Percentiles rank a stretch among this genome's conserved stretches.
Evolutionary conservation across 2,113 vertebrate species (phyloP).

Genomic region (Scartelaos histophorus): DNA sequence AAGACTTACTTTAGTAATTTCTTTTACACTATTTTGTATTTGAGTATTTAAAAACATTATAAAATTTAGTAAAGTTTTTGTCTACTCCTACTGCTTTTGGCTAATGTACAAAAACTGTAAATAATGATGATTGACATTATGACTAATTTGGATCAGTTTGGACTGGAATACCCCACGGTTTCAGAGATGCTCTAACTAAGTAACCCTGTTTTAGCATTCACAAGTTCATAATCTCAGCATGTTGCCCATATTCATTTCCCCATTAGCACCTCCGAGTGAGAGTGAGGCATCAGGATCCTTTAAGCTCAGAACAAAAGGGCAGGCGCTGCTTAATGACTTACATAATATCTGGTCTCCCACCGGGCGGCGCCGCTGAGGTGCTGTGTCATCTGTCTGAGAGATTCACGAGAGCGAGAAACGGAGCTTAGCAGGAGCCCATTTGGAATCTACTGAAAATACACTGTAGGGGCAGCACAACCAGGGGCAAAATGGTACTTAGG

Average conservation of each 20-base stretch:
- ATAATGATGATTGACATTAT: no score
- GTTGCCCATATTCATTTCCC: constrained; percentile 28
- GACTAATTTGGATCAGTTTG: neutral
- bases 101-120: no score
- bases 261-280: constrained; percentile 23
- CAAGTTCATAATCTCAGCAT: constrained; percentile 18
- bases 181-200: neutral
- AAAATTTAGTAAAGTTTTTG: no score
- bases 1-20: no score
- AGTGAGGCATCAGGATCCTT: constrained; percentile 26
- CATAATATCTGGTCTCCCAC: constrained; percentile 22
- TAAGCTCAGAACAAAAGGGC: constrained; percentile 33
- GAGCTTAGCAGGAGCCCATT: neutral
- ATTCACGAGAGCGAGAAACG: neutral
- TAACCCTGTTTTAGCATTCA: neutral
- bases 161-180: neutral
- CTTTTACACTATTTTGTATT: no score
- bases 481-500: neutral
- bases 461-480: neutral
- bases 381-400: constrained; percentile 11
- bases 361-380: constrained; percentile 16
- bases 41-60: no score
- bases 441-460: neutral
- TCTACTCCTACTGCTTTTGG: no score
- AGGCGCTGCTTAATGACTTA: constrained; percentile 40